These are phyloP conservation scores for Tenrec ecaudatus DNA, from an alignment of 2,113 vertebrate species.

Conservation along the genomic window DNA sequence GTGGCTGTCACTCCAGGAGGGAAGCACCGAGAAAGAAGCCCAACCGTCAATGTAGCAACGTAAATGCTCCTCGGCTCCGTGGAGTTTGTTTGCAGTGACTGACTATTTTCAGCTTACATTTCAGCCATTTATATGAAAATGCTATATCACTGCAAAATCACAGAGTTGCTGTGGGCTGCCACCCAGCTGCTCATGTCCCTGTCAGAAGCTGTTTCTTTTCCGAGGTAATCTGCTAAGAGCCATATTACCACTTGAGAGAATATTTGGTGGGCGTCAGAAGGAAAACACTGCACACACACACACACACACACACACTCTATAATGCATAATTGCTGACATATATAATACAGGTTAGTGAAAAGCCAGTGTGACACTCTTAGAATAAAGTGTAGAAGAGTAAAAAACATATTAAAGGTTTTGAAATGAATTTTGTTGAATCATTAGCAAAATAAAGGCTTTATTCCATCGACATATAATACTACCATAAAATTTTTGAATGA, in stretches of 20 bases:
- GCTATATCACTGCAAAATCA: slow-evolving; percentile 73
- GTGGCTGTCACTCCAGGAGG: background rate
- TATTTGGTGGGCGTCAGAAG: slow-evolving; percentile 34
- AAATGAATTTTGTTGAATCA: slow-evolving; percentile 42
- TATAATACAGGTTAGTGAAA: background rate
- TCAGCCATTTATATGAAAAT: slow-evolving; percentile 77
- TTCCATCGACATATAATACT: background rate
- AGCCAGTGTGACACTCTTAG: background rate
- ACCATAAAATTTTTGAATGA: slow-evolving; percentile 34
- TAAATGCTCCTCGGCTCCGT: slow-evolving; percentile 66
- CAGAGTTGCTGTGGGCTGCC: slow-evolving; percentile 63
- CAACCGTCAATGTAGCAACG: slow-evolving; percentile 40
- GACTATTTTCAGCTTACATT: slow-evolving; percentile 73
- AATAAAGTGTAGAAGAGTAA: background rate
- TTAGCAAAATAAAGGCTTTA: slow-evolving; percentile 23
- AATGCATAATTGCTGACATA: background rate
- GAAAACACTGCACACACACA: background rate
- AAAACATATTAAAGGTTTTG: background rate
- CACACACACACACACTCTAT: background rate
- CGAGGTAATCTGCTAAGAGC: slow-evolving; percentile 60
- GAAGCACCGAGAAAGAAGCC: slow-evolving; percentile 48
- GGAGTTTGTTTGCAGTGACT: slow-evolving; percentile 66
- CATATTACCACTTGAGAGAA: slow-evolving; percentile 66
- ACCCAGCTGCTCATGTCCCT: slow-evolving; percentile 71
- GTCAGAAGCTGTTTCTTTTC: slow-evolving; percentile 72